Evolutionary conservation across 2,888 invertebrate species (phyloP).

Genomic region (Drosophila quinaria): DNA sequence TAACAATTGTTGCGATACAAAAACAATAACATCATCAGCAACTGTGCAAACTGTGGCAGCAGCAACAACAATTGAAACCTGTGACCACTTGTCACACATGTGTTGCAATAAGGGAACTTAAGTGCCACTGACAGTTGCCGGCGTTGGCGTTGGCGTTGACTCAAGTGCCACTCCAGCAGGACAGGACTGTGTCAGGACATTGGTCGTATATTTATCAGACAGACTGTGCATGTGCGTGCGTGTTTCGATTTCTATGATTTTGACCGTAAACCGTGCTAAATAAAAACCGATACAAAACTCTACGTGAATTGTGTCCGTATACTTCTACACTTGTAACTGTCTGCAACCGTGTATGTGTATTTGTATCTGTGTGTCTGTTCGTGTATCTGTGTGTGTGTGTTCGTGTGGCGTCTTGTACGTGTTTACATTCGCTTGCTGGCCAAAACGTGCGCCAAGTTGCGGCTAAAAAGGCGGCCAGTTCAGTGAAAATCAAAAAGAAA

Average conservation of each 20-base stretch:
- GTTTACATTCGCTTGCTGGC: constrained; percentile 47
- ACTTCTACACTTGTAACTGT: constrained; percentile 3
- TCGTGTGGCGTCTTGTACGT: constrained; percentile 57
- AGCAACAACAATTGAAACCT: constrained; percentile 52
- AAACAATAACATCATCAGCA: constrained; percentile 46
- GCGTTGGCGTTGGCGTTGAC: constrained; percentile 23
- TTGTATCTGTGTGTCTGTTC: constrained; percentile 8
- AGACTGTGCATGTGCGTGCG: constrained; percentile 61
- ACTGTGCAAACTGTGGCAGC: constrained; percentile 20
- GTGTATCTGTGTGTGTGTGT: constrained; percentile 3
- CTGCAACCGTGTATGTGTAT: constrained; percentile 1
- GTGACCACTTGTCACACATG: constrained; percentile 71
- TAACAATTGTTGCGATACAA: constrained; percentile 27
- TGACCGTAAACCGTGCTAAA: constrained; percentile 27
- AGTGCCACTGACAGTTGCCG: constrained; percentile 57
- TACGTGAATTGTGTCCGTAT: constrained; percentile 38
- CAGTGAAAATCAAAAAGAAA: constrained; percentile 60
- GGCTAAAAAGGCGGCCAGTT: constrained; percentile 40
- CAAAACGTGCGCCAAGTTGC: constrained; percentile 65
- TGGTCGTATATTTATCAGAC: constrained; percentile 26
- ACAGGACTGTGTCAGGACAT: constrained; percentile 6
- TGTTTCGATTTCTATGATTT: constrained; percentile 67
- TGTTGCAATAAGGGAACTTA: constrained; percentile 41
- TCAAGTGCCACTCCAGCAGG: constrained; percentile 47
- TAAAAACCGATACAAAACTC: constrained; percentile 54